Conservation (phyloP, 1,140 invertebrate genomes). For the Leptinotarsa undecemlineata region DNA sequence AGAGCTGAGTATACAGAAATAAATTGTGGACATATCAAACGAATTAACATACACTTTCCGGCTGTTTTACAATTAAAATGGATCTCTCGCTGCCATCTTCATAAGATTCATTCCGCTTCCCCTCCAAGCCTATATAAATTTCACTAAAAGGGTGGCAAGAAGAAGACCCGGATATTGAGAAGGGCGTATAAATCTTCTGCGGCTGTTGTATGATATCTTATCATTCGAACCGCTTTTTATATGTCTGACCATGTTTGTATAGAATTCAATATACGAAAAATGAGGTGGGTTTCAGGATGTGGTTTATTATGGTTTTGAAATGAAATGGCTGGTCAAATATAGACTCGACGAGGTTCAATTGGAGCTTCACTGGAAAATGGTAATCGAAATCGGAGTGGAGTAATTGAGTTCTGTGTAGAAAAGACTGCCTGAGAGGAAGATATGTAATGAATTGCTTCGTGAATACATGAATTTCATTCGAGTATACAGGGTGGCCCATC, state of each 20-base stretch:
- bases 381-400: too few relatives aligned
- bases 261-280: neutral
- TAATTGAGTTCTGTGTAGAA: too few relatives aligned
- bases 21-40: too few relatives aligned
- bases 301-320: neutral
- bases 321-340: neutral
- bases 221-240: slow-evolving; percentile 3
- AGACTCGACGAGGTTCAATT: neutral
- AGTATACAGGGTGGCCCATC: too few relatives aligned
- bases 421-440: too few relatives aligned
- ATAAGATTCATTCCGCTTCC: neutral
- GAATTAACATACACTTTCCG: too few relatives aligned
- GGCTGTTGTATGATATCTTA: neutral
- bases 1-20: too few relatives aligned
- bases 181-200: neutral
- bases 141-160: slow-evolving; percentile 2
- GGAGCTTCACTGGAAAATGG: too few relatives aligned
- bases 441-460: too few relatives aligned
- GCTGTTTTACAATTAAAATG: slow-evolving; percentile 4
- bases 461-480: too few relatives aligned
- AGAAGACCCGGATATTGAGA: neutral
- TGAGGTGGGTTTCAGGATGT: slow-evolving; percentile 1
- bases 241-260: neutral
- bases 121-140: slow-evolving; percentile 3
- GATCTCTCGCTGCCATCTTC: neutral